Conservation (phyloP, 2,888 invertebrate species). For the Drosophila cognata region DNA sequence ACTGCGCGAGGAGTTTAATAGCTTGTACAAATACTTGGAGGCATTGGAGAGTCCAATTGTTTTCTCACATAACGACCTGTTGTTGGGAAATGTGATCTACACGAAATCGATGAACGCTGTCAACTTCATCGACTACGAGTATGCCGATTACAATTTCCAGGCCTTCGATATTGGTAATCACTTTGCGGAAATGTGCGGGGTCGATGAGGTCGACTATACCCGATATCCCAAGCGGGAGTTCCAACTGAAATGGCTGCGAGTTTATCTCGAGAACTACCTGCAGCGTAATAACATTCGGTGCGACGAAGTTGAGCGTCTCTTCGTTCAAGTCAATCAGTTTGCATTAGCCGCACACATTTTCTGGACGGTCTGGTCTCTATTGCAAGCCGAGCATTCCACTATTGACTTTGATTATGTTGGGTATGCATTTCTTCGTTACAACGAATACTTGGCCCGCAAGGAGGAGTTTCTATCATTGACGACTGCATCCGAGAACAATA, state of each 20-base stretch:
- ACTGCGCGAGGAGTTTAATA: conserved; percentile 89
- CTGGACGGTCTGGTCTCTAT: conserved; percentile 96
- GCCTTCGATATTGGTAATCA: conserved; percentile 99
- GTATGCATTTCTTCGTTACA: conserved; percentile 91
- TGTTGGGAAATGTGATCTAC: conserved; percentile 97
- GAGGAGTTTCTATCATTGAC: conserved; percentile 86
- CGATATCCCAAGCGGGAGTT: conserved; percentile 92
- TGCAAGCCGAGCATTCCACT: conserved; percentile 94
- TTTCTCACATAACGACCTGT: conserved; percentile 98
- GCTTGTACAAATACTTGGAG: conserved; percentile 88
- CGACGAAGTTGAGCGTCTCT: conserved; percentile 88
- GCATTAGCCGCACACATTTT: conserved; percentile 92
- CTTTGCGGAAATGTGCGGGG: conserved; percentile 98
- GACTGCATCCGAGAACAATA: conserved; percentile 66
- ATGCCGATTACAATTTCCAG: conserved; percentile 96
- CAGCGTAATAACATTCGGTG: conserved; percentile 86
- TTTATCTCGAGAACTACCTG: conserved; percentile 89
- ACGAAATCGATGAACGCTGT: conserved; percentile 89
- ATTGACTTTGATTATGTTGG: conserved; percentile 96
- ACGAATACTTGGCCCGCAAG: conserved; percentile 90
- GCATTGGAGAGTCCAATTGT: conserved; percentile 91
- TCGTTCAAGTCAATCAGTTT: conserved; percentile 92
- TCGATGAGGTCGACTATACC: conserved; percentile 87
- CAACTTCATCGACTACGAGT: conserved; percentile 98
- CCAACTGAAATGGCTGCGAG: conserved; percentile 92